Evolutionary conservation across 2,888 invertebrate species (phyloP).

Genomic region (Phortica okadai): DNA sequence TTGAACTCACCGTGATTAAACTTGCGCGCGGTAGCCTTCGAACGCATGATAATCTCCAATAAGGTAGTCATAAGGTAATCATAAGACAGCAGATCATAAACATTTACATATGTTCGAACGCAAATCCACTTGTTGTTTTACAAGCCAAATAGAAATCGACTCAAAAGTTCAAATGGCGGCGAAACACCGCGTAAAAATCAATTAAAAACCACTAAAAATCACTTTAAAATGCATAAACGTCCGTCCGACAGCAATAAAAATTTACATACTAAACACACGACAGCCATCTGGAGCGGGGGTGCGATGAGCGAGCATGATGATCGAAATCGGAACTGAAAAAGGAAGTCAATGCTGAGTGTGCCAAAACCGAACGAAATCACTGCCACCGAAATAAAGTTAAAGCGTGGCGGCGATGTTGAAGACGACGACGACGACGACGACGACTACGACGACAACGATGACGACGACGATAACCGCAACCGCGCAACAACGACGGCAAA

Average conservation of each 20-base stretch:
- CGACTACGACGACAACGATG: conserved; percentile 32
- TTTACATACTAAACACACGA: conserved; percentile 16
- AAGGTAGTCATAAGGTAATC: conserved; percentile 73
- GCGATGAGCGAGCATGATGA: background rate
- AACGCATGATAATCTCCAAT: conserved; percentile 75
- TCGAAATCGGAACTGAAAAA: background rate
- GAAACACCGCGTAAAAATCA: conserved; percentile 39
- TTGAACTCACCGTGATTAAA: conserved; percentile 71
- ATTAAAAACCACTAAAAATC: conserved; percentile 59
- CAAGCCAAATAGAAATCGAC: background rate
- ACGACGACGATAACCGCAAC: conserved; percentile 8
- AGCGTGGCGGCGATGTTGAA: background rate
- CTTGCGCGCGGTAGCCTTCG: conserved; percentile 75
- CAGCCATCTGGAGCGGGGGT: background rate
- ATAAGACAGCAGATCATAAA: conserved; percentile 53
- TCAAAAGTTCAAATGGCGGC: background rate
- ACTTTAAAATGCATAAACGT: conserved; percentile 55
- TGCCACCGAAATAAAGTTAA: conserved; percentile 34
- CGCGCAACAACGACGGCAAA: background rate
- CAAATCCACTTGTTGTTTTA: conserved; percentile 18
- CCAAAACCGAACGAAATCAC: conserved; percentile 30
- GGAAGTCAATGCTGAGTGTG: background rate
- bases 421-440: conserved; percentile 21
- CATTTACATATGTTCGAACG: conserved; percentile 32
- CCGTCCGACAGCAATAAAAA: conserved; percentile 30